Evolutionary conservation across 2,797 vertebrate genomes (phyloP), one percentile per base, ranked within the genome.

Genomic region (Chiroxiphia lanceolata): DNA sequence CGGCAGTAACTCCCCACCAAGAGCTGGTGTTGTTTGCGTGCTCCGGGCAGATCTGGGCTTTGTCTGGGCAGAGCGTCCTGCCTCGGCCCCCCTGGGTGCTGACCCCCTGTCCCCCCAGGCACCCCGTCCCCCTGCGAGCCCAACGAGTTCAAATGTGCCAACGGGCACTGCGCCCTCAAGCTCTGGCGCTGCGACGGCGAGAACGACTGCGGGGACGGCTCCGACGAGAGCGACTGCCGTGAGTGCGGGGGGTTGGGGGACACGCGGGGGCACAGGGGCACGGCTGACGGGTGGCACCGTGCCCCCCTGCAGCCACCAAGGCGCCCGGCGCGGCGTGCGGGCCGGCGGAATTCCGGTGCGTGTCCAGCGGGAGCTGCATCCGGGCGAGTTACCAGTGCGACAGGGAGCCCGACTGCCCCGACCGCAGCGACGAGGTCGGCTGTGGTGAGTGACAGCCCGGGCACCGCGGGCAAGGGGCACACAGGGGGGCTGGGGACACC

Each of bases 351-450:
- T 99, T 99, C 93, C 98, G 98, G 64, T 99, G 99, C 2, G 97
- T 98, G 72, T 98, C 97, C 61, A 98, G 98, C 23, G 98, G 97
- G 72, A 97, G 71, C n/a, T 99, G 99, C 97, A 99, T 99, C 98
- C 99, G 98, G 0, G 98, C 99, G 71, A 99, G 99, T 97, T 99
- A 99, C 97, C 99, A 99, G 96, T 99, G 99, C 8, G 99, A 99
- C 1, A 98, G 99, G 26, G 99, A 99, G 96, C 97, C 98, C 0
- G 99, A 99, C 98, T 99, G 99, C 25, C 95, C 98, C 0, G 99
- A 99, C 97, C 98, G 98, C 96, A 99, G 99, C 0, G 99, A 99
- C 4, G 99, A 99, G 96, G 98, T 98, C 4, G 99, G 98, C 97
- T 99, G 99, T 97, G 98, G 99, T 99, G 98, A 99, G 99, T 98